Percentiles rank a stretch among this genome's conserved stretches.
These are phyloP conservation scores for Plebejus argus DNA, from an alignment of 2,888 invertebrate species.

Conservation along the genomic window DNA sequence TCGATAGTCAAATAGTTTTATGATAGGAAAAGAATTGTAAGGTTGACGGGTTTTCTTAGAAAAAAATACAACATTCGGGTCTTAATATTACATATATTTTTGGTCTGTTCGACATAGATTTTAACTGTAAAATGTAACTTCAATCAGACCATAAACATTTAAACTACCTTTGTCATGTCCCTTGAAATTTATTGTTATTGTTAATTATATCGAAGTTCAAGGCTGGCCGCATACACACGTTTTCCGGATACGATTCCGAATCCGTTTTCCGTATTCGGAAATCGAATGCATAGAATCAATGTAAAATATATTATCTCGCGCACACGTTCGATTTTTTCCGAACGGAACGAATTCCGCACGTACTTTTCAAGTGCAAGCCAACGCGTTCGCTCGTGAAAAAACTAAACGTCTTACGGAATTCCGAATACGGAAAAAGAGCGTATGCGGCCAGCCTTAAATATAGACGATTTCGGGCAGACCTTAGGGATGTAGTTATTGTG, in stretches of 20 bases:
- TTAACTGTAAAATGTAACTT: not conserved
- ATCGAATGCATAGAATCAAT: no score
- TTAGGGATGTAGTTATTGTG: not conserved
- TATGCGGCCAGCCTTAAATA: no score
- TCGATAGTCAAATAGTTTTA: not conserved
- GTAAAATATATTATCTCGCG: no score
- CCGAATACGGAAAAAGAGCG: not conserved
- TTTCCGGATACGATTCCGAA: no score
- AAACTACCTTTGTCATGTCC: not conserved
- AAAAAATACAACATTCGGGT: not conserved
- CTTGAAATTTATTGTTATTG: not conserved
- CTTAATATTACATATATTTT: not conserved
- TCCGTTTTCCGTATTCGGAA: no score
- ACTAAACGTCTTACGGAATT: no score
- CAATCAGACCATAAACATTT: not conserved
- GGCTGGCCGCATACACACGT: no score
- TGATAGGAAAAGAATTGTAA: not conserved
- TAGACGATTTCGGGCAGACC: not conserved
- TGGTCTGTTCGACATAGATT: not conserved
- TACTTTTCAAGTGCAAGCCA: no score
- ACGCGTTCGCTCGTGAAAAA: no score
- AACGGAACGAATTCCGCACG: no score
- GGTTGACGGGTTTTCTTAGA: not conserved
- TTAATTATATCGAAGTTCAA: not conserved
- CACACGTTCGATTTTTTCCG: no score